These are phyloP conservation scores for Bombyx huttoni DNA, from an alignment of 2,888 invertebrate genomes.

Conservation along the genomic window DNA sequence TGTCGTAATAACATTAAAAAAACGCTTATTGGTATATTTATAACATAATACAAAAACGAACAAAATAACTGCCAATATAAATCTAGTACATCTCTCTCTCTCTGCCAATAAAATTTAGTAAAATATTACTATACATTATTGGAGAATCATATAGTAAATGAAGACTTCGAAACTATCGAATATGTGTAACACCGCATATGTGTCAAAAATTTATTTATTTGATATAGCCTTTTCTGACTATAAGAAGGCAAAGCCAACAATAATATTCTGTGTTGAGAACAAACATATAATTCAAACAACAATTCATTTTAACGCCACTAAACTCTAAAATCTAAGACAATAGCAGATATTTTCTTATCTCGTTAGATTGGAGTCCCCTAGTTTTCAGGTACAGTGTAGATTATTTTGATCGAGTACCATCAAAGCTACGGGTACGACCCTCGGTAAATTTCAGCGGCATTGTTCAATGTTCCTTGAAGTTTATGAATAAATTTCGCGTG, in stretches of 20 bases:
- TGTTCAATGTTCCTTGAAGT: constrained; percentile 14
- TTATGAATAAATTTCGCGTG: constrained; percentile 5
- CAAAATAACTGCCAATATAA: no score
- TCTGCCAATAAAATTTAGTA: no score
- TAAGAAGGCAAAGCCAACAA: background rate
- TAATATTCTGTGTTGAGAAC: background rate
- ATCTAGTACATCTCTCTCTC: no score
- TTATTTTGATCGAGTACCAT: constrained; percentile 17
- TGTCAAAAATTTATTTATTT: no score
- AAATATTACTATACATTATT: no score
- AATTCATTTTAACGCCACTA: background rate
- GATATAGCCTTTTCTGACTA: background rate
- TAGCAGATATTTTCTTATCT: constrained; percentile 27
- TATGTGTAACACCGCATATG: no score
- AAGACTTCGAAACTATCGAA: no score
- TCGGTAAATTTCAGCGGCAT: constrained; percentile 11
- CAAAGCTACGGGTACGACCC: constrained; percentile 11
- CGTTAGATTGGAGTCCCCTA: constrained; percentile 21
- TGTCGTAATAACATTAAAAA: no score
- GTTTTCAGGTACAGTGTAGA: constrained; percentile 19
- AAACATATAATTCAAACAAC: background rate
- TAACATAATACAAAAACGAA: no score
- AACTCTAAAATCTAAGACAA: background rate
- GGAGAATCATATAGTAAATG: no score
- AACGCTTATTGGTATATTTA: no score